A percentile compares a stretch with the other conserved stretches of the same genome.
Conservation (phyloP, 2,797 vertebrate genomes). For the Cynodonichthys magdalenae region DNA sequence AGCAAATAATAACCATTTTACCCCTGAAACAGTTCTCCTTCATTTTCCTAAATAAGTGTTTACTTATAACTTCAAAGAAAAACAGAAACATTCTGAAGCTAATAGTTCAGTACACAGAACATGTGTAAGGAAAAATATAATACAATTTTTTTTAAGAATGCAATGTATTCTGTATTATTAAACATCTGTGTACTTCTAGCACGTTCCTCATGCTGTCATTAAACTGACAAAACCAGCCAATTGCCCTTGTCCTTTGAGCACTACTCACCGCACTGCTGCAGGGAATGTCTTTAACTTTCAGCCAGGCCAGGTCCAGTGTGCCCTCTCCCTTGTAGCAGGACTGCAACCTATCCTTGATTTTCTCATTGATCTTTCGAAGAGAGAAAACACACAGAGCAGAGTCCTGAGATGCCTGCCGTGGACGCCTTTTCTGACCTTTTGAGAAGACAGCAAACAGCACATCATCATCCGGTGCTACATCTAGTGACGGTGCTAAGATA, state of each 20-base stretch:
- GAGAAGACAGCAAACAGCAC: constrained; percentile 96
- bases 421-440: constrained; percentile 96
- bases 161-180: not conserved
- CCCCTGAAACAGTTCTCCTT: not conserved
- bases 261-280: constrained; percentile 97
- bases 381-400: constrained; percentile 96
- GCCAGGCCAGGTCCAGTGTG: constrained; percentile 96
- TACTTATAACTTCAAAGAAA: not conserved
- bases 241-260: not conserved
- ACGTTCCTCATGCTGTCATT: constrained; percentile 3
- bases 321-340: constrained; percentile 98
- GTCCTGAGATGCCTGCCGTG: constrained; percentile 91
- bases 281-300: constrained; percentile 97
- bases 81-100: not conserved
- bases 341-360: constrained; percentile 95
- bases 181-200: not conserved
- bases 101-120: not conserved
- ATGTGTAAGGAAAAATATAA: too few relatives aligned
- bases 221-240: not conserved
- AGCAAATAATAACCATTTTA: constrained; percentile 16
- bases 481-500: constrained; percentile 88
- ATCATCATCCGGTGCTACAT: constrained; percentile 88
- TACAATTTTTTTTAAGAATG: too few relatives aligned
- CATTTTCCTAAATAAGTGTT: not conserved
- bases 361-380: constrained; percentile 93